A percentile compares a stretch with the other conserved stretches of the same genome.
Evolutionary conservation across 2,797 vertebrate genomes (phyloP).

Genomic region (Leuciscus waleckii): DNA sequence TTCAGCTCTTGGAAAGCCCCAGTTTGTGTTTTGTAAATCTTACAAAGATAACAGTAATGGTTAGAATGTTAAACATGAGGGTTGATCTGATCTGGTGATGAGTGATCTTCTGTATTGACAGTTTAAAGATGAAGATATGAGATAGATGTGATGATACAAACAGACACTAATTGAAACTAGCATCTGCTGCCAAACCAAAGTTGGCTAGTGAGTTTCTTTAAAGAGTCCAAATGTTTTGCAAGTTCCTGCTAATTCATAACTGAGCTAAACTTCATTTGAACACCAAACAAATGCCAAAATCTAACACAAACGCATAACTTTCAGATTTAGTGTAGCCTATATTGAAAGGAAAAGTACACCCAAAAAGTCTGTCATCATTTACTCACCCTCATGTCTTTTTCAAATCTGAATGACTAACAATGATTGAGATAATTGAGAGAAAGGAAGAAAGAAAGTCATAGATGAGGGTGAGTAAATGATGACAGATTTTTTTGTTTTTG

Average conservation of each 20-base stretch:
- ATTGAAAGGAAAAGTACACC: not conserved
- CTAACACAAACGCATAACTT: not conserved
- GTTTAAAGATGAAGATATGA: conserved; percentile 10
- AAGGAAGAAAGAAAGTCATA: not conserved
- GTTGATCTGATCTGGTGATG: not conserved
- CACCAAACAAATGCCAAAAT: not conserved
- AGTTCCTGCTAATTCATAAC: not conserved
- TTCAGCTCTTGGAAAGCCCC: not conserved
- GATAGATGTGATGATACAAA: not conserved
- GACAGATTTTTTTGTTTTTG: not conserved
- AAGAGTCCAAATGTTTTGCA: not conserved
- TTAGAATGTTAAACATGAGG: not conserved
- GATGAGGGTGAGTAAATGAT: not conserved
- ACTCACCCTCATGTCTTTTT: not conserved
- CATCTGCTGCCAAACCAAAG: conserved; percentile 3
- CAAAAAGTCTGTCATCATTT: not conserved
- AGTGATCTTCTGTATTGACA: not conserved
- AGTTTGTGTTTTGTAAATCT: conserved; percentile 2
- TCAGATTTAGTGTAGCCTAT: not conserved
- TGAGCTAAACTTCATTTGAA: not conserved
- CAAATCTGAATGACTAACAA: not conserved
- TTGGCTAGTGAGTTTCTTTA: not conserved
- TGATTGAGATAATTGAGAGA: not conserved
- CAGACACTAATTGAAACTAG: not conserved
- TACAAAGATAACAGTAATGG: not conserved